Evolutionary conservation across 2,797 vertebrate genomes (phyloP), one percentile per base, ranked within the genome.

Genomic region (Pogonophryne albipinna): DNA sequence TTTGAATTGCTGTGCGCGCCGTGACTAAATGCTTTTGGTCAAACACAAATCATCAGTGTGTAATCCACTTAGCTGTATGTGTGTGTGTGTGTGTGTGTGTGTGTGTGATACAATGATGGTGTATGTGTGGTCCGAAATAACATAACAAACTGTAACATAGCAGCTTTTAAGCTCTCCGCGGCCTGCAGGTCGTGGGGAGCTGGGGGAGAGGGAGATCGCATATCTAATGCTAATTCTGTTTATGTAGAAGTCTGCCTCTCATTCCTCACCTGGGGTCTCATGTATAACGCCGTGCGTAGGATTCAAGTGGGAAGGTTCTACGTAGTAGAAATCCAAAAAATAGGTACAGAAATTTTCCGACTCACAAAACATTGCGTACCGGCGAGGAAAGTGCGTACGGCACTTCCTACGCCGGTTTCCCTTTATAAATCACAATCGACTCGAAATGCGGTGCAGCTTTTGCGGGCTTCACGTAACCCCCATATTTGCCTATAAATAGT

Each of bases 1-100:
- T 78, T 81, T 88, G 82, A 89, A 89, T 81, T 42, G 71, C 79
- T 69, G 61, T 75, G 86, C 16, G 23, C 49, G 56, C 83, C 66
- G 68, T 91, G 88, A 91, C 90, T 85, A 90, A 91, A 87, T 74
- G 81, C 84, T 88, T 77, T 66, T 80, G 88, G 83, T 92, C 85
- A 84, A 87, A 91, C 90, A 91, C 89, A 91, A 89, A 91, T 90
- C 89, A 87, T 71, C 66, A 79, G 74, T 84, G 80, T 86, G 84
- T 91, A 91, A 92, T 91, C 90, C 85, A 87, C 80, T 91, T 90
- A 91, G 76, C n/a, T 55, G 23, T 80, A 74, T 79, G 52, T 87
- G 47, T 70, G 65, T 67, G 51, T 74, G 67, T 46, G 67, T 70
- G 46, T 61, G 56, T 61, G 66, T 71, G 65, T 62, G 51, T 68